Percentiles rank a stretch among this genome's conserved stretches.
phyloP scores from a whole-genome alignment of 2,888 invertebrate genomes.

The Octodonta nipae region DNA sequence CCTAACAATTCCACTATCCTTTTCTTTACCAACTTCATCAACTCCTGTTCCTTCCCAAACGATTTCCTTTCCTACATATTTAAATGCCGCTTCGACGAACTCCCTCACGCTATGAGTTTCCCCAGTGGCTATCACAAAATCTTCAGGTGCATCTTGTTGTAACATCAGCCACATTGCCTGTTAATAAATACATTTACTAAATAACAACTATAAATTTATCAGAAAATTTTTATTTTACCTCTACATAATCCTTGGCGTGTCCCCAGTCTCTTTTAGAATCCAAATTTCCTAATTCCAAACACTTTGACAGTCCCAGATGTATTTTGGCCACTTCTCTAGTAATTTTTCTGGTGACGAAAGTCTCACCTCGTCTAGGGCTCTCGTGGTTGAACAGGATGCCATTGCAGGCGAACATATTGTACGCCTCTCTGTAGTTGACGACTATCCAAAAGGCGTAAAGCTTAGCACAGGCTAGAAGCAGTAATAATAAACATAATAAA shows the following conservation, averaged over 20 bases:
- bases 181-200: conserved; percentile 5
- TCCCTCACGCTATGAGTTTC: conserved; percentile 89
- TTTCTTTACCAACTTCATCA: conserved; percentile 65
- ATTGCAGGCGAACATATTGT: conserved; percentile 89
- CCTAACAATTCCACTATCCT: conserved; percentile 57
- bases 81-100: conserved; percentile 88
- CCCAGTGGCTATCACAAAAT: conserved; percentile 95
- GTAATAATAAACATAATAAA: too few species aligned
- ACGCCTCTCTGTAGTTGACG: conserved; percentile 89
- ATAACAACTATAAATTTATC: neutral
- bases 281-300: conserved; percentile 82
- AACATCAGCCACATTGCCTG: conserved; percentile 99
- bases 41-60: conserved; percentile 79
- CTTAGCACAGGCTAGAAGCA: conserved; percentile 92
- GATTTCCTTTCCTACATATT: conserved; percentile 64
- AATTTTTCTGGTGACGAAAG: conserved; percentile 96
- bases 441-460: conserved; percentile 94
- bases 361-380: conserved; percentile 89
- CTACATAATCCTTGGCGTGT: conserved; percentile 88
- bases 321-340: conserved; percentile 97
- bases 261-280: conserved; percentile 98
- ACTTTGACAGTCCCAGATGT: conserved; percentile 68
- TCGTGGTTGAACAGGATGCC: conserved; percentile 95
- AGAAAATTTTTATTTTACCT: conserved; percentile 42
- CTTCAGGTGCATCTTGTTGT: conserved; percentile 80